Evolutionary conservation across 23 tunicate species (phyloP).

Genomic region (Styela clava): DNA sequence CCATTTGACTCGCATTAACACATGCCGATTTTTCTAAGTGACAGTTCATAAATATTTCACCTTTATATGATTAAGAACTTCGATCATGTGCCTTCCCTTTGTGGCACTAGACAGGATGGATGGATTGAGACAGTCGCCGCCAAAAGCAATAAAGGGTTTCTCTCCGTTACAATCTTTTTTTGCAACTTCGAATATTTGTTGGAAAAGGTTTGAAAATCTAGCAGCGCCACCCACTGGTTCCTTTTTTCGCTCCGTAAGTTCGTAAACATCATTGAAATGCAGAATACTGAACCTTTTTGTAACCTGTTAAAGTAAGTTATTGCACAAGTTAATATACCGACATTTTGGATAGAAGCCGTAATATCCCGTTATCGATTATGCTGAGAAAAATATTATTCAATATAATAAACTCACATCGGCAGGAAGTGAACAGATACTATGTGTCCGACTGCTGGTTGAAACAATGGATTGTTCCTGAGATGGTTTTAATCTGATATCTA

Average conservation of each 20-base stretch:
- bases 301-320: slow-evolving; percentile 19
- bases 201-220: slow-evolving; percentile 29
- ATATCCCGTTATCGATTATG: not conserved
- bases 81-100: slow-evolving; percentile 81
- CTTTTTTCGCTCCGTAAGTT: slow-evolving; percentile 48
- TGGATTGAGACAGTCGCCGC: slow-evolving; percentile 92
- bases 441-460: not conserved
- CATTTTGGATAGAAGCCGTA: too few relatives aligned
- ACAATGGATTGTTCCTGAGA: not conserved
- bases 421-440: not conserved
- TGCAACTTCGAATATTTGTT: not conserved
- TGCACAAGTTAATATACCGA: too few relatives aligned
- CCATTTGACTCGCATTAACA: too few relatives aligned
- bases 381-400: not conserved
- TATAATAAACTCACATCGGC: not conserved
- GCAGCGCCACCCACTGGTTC: slow-evolving; percentile 89
- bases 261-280: slow-evolving; percentile 97
- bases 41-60: too few relatives aligned
- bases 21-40: too few relatives aligned
- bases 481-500: not conserved
- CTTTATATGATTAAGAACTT: slow-evolving; percentile 61
- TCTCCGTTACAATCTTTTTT: slow-evolving; percentile 23
- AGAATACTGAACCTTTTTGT: slow-evolving; percentile 40
- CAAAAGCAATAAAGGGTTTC: slow-evolving; percentile 60
- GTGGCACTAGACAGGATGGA: slow-evolving; percentile 91